Evolutionary conservation across 2,113 vertebrate species (phyloP), one percentile per base, ranked within the genome.

Genomic region (Reinhardtius hippoglossoides): DNA sequence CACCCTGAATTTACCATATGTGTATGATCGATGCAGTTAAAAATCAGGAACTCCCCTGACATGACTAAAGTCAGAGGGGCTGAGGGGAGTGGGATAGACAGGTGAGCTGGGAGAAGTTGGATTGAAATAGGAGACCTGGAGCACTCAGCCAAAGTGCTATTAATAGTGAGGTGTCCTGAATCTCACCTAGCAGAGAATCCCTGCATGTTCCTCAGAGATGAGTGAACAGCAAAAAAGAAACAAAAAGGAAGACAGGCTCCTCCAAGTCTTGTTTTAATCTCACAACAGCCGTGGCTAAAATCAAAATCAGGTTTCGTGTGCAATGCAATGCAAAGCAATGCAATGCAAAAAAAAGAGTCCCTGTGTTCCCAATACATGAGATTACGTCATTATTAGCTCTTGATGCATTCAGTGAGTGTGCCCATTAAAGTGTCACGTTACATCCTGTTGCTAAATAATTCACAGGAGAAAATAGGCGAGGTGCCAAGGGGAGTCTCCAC

Each of bases 381-480:
- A 31, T 76, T 72, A 87, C 56, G 23, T 87, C 77, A 89, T 70
- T 50, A 57, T 58, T 26, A 57, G 40, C 27, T 72, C 21, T 48
- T 48, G 52, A 66, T 79, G 57, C 16, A n/a, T 78, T 92, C 66
- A 63, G 60, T 71, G 65, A 85, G 74, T 40, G 71, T 77, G 66
- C 23, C 80, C 78, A 87, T 85, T 90, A 72, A 72, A 72, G 88
- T 84, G 85, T 92, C 71, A 48, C 24, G 18, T 92, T 91, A 80
- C 89, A 15, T 63, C 31, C 75, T 81, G 76, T 50, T 78, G 74
- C 67, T 92, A 80, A 94, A 94, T 93, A 90, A 93, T 95, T 89
- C 77, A 92, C 73, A 67, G 18, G 50, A 31, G 74, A 74, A 89
- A 70, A 82, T 64, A 55, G 77, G 71, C 65, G 4, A 48, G 82